Percentiles rank a stretch among this genome's conserved stretches.
Evolutionary conservation across 2,797 vertebrate genomes (phyloP).

Genomic region (Siniperca scherzeri): DNA sequence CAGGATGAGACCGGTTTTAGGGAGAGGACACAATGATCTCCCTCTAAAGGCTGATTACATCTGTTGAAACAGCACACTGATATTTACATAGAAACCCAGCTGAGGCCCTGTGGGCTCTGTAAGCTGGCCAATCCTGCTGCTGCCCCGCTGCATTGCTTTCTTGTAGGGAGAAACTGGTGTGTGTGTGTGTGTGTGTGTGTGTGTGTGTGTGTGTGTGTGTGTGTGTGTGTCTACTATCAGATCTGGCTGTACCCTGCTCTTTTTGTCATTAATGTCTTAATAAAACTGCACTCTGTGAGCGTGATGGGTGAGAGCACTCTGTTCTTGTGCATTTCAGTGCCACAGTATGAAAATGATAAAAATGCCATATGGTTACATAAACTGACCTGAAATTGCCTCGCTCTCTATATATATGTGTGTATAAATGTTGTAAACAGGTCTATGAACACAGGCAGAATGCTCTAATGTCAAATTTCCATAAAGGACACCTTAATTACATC

Average conservation of each 20-base stretch:
- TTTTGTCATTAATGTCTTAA: slow-evolving; percentile 40
- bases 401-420: neutral
- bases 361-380: slow-evolving; percentile 5
- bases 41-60: slow-evolving; percentile 68
- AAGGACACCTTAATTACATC: slow-evolving; percentile 1
- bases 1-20: slow-evolving; percentile 63
- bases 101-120: slow-evolving; percentile 33
- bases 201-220: slow-evolving; percentile 19
- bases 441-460: neutral
- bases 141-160: no score
- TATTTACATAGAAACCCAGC: slow-evolving; percentile 71
- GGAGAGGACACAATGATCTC: slow-evolving; percentile 71
- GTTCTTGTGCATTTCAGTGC: slow-evolving; percentile 1
- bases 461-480: neutral
- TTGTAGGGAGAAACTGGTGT: neutral
- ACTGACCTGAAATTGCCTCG: slow-evolving; percentile 2
- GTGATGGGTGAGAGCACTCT: slow-evolving; percentile 12
- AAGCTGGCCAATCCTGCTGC: slow-evolving; percentile 12
- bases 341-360: neutral
- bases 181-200: neutral
- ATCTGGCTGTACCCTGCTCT: slow-evolving; percentile 41
- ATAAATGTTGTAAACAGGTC: neutral
- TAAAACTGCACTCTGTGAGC: slow-evolving; percentile 21
- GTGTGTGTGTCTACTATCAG: slow-evolving; percentile 34
- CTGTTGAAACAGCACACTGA: slow-evolving; percentile 67